Evolutionary conservation across 2,888 invertebrate species (phyloP), one percentile per base, ranked within the genome.

Genomic region (Drosophila borealis): DNA sequence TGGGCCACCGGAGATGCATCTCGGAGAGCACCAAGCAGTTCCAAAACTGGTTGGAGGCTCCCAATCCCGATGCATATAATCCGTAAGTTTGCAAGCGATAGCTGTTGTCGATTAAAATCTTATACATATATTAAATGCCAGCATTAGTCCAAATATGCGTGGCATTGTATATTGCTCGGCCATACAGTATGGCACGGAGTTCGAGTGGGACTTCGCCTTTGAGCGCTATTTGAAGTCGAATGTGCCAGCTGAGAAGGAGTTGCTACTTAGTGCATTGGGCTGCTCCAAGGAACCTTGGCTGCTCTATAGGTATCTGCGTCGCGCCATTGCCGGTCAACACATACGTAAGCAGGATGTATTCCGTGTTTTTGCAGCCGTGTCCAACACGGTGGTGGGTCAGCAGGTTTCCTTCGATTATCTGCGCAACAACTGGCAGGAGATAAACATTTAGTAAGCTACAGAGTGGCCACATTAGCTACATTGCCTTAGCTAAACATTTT

Each of bases 141-240:
- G 97, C 25, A 96, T 98, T 78, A 95, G 97, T 25, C 96, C 97
- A 0, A 97, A 98, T 90, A 91, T 98, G 41, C 96, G 97, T 50
- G 94, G 94, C 29, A 95, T 96, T 1, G 96, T 98, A 1, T 98
- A 98, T 92, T 98, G 98, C 89, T 95, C 96, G 2, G 98, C 97
- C 0, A 95, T 98, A 8, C 94, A 95, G 61, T 94, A 96, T 10
- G 98, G 98, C 0, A 96, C 96, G 0, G 95, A 96, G 75, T 93
- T 94, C 0, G 97, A 98, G 90, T 98, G 98, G 98, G 94, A 96
- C 72, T 98, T 98, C 91, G 96, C 96, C 0, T 97, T 97, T 95
- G 94, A 96, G 49, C 94, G 96, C 34, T 98, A 96, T 90, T 91
- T 94, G 39, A 94, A 94, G 4, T 95, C 96, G 2, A 95, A 95